Evolutionary conservation across 92 coral and sea anemone species (phyloP), one percentile per base, ranked within the genome.

Genomic region (Bergia sp.): DNA sequence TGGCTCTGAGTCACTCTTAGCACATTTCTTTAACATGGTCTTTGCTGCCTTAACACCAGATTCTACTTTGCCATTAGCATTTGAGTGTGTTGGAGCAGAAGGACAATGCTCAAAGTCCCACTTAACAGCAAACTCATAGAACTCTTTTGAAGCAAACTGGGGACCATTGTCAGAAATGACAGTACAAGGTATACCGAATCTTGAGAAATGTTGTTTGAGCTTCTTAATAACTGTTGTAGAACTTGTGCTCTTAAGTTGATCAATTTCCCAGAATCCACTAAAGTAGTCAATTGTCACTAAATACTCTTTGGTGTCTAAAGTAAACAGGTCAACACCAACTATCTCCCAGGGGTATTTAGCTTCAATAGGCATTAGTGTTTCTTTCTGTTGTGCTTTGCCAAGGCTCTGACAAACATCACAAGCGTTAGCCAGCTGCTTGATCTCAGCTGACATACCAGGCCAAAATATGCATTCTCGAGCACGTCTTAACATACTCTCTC

Each of bases 231-330:
- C 82, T 39, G 85, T 4, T 2, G 38, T 5, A 40, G 90, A 87
- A 15, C 76, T 8, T 20, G 85, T 87, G 85, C 42, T 78, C 37
- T 87, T 76, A 10, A 87, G 90, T 47, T 55, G 37, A 65, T 87
- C 90, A 77, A 55, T 50, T 58, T 87, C 85, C 79, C 79, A 87
- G 82, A 87, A 77, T 58, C 90, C 90, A 77, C 90, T 86, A 69
- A 73, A 86, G 45, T 73, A 44, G 79, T 86, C 82, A 86, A 86
- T 87, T 36, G 76, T 86, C 64, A 77, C 18, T 72, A 77, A 57
- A 20, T 87, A 87, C 41, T 87, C 76, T 77, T 87, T 87, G 15
- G 64, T 87, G 55, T 61, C 90, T 20, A 76, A 12, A 3, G 90
- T 87, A 50, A 87, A 87, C 42, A 91, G 88, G 73, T 87, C 85